These are phyloP conservation scores for Morbakka virulenta DNA, from an alignment of 30 jellyfish, hydroid and myxozoan genomes.

Conservation along the genomic window DNA sequence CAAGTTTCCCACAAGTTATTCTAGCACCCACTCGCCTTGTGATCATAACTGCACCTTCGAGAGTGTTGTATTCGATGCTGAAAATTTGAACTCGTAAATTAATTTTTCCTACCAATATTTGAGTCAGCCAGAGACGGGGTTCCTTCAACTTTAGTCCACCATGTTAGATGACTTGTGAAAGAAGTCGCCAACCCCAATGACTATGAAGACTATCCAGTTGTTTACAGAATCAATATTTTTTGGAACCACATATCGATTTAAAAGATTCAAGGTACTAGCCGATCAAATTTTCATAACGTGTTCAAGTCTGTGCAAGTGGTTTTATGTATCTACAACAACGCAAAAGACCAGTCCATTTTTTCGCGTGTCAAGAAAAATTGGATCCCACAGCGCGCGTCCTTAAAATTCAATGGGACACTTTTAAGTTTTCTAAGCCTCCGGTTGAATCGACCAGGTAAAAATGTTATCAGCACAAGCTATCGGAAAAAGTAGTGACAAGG, in stretches of 20 bases:
- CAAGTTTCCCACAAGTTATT: not conserved
- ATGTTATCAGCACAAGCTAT: not conserved
- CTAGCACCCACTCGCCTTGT: not conserved
- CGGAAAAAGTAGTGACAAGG: not conserved
- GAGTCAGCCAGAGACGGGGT: not conserved
- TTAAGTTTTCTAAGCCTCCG: not conserved
- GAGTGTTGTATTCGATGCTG: not conserved
- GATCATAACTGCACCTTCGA: no score
- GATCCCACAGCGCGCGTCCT: not conserved
- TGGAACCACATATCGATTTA: not conserved
- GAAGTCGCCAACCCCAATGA: not conserved
- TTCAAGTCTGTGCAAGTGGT: not conserved
- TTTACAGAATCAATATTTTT: not conserved
- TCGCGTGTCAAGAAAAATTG: not conserved
- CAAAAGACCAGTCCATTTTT: not conserved
- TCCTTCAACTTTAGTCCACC: not conserved
- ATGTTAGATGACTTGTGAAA: not conserved
- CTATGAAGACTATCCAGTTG: not conserved
- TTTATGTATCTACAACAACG: not conserved
- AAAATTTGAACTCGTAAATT: not conserved
- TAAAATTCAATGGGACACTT: not conserved
- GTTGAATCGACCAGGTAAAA: not conserved
- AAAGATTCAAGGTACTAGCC: not conserved
- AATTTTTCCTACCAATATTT: not conserved
- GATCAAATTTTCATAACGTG: not conserved